Evolutionary conservation across 2,113 vertebrate species (phyloP), one percentile per base, ranked within the genome.

Genomic region (Balaeniceps rex): DNA sequence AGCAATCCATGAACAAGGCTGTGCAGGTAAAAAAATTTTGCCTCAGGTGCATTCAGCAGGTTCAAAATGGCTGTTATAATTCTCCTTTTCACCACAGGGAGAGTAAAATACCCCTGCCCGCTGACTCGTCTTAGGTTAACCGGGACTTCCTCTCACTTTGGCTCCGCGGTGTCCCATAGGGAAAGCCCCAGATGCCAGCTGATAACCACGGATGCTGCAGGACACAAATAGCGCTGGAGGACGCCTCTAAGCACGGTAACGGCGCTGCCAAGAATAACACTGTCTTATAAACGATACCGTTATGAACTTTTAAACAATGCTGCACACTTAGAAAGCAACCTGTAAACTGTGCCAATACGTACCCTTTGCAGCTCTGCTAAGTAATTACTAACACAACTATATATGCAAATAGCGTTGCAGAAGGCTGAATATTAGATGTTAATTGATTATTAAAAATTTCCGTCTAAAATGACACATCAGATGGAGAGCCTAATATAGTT

Each of bases 341-440:
- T 44, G 78, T 81, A 79, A 88, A 40, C 82, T 16, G 57, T 23
- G 65, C 40, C 81, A n/a, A 15, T n/a, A 51, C 2, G 9, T 36
- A 22, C 79, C 58, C 75, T 38, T 58, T 34, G 44, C 74, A 83
- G 75, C 82, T 87, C 75, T 52, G 21, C 46, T 33, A 76, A 49
- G 85, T 69, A 93, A 88, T 87, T 89, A 92, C 17, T 42, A 76
- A 75, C 85, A 79, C 69, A 38, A 18, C 89, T 93, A 54, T 46
- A 17, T 12, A 85, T 55, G 25, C n/a, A 95, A 82, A 93, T 86
- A 87, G 70, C 75, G 36, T 65, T 24, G n/a, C 36, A 86, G 69
- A 57, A 86, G 81, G 76, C 40, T 51, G 66, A 88, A 91, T 83
- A 85, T 91, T 74, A 65, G 44, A 40, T 40, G 71, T n/a, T 86